A percentile compares a stretch with the other conserved stretches of the same genome.
These are phyloP conservation scores for Anguilla marmorata DNA, from an alignment of 2,797 vertebrate species.

Conservation along the genomic window DNA sequence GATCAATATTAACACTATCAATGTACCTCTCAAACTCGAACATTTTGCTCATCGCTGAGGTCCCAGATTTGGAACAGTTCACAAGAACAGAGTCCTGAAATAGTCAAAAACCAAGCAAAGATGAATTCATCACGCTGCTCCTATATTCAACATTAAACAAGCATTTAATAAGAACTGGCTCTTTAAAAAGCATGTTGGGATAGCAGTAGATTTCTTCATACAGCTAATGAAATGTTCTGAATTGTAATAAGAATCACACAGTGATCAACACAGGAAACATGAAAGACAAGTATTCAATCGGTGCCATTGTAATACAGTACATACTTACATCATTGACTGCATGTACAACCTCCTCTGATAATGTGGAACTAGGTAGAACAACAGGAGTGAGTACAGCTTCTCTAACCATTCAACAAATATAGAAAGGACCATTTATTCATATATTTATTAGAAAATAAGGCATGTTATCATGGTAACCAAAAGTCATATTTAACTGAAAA, in stretches of 20 bases:
- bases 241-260: not conserved
- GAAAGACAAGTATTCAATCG: conserved; percentile 15
- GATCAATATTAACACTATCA: conserved; percentile 26
- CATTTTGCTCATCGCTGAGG: conserved; percentile 66
- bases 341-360: conserved; percentile 67
- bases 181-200: not conserved
- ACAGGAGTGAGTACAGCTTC: not conserved
- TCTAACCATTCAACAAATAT: not conserved
- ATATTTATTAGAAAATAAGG: not conserved
- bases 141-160: not conserved
- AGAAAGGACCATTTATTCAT: conserved; percentile 11
- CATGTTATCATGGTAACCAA: not conserved
- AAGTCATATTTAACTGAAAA: not conserved
- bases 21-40: conserved; percentile 85
- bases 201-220: not conserved
- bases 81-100: conserved; percentile 80
- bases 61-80: conserved; percentile 69
- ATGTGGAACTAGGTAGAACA: conserved; percentile 55
- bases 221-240: not conserved
- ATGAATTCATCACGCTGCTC: not conserved
- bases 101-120: conserved; percentile 18
- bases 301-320: not conserved
- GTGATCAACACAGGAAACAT: not conserved
- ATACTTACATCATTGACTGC: conserved; percentile 78
- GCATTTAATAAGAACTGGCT: not conserved